Base-by-base conservation (phyloP, 2,888 invertebrate species). In the Rhaphigaster nebulosa region DNA sequence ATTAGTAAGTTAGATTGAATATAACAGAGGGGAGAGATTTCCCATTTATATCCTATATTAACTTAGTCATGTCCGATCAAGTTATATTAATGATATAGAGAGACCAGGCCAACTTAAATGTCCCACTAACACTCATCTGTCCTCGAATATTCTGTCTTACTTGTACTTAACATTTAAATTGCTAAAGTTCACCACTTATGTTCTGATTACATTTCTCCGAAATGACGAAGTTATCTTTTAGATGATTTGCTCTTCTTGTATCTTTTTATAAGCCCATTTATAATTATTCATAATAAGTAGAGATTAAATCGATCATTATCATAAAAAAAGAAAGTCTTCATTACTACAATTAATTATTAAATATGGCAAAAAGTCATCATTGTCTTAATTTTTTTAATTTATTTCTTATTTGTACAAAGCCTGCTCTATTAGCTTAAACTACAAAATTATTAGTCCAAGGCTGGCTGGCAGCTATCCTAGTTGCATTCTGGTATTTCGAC, bases 1-100 rank as follows among this genome's bases (percentile, higher is more conserved):
- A 76, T 76, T 76, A 76, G 34, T 76, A 76, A 76, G 70, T 76
- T 76, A 76, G 34, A 76, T 76, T 76, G 70, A 76, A 76, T 76
- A 76, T 76, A 76, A 38, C 70, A 5, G 70, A 5, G 34, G 34
- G 38, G 18, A 6, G 29, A 38, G 38, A 70, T 70, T 76, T 76
- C 26, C 26, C 70, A 38, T 20, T 76, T 38, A 76, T 23, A 76
- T 76, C 70, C 70, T 38, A 76, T 76, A 76, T 76, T 65, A 76
- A 76, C 70, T 76, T 76, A 76, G 34, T 23, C 5, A 76, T 34
- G 65, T 29, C 65, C 65, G 65, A 65, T 65, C 65, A 65, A 76
- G 70, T 76, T 76, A 76, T 38, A 76, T 76, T 76, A 76, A 76
- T 76, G 34, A 38, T 76, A 76, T 38, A 38, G 70, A 76, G 34